These are phyloP conservation scores for Podargus strigoides DNA, from an alignment of 2,797 vertebrate species.

Conservation along the genomic window DNA sequence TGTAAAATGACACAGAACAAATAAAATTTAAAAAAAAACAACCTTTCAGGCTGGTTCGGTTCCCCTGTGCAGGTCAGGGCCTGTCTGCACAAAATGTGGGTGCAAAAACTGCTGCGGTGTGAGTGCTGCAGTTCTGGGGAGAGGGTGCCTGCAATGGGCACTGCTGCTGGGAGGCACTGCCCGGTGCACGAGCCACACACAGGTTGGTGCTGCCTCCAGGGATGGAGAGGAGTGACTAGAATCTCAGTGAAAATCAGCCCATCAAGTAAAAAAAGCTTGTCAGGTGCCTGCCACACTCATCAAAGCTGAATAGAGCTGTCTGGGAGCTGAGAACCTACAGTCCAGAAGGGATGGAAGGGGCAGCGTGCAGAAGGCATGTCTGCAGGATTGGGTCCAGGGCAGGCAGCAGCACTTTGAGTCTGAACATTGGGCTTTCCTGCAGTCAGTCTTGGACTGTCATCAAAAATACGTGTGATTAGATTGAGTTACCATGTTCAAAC, in stretches of 20 bases:
- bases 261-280: background rate
- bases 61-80: background rate
- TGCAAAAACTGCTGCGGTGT: background rate
- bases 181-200: background rate
- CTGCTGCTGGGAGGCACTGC: background rate
- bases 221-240: background rate
- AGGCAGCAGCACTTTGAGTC: background rate
- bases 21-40: background rate
- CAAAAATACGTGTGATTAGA: background rate
- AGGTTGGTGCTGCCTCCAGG: background rate
- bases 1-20: background rate
- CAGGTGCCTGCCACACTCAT: fast-evolving
- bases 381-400: background rate
- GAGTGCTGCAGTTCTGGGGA: background rate
- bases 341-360: background rate
- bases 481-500: background rate
- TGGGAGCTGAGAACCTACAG: fast-evolving
- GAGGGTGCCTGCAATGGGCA: background rate
- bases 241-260: background rate
- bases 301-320: background rate
- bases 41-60: background rate
- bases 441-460: background rate
- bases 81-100: background rate
- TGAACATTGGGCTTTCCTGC: background rate
- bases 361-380: fast-evolving